Base-by-base conservation (phyloP, 2,797 vertebrate species). In the Molossus alvarezi region DNA sequence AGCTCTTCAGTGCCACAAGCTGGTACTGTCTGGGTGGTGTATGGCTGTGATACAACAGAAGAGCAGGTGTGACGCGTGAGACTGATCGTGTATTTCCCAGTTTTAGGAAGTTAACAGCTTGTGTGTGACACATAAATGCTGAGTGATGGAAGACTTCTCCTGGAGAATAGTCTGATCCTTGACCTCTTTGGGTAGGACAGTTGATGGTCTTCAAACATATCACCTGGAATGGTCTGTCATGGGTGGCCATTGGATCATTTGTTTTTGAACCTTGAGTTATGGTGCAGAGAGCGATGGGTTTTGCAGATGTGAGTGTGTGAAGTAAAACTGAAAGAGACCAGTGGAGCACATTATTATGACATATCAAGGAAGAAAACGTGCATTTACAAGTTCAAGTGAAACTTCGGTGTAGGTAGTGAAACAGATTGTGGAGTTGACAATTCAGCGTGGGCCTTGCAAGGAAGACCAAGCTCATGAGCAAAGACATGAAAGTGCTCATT, bases 241-340 rank as follows among this genome's bases (percentile, higher is more conserved):
- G 67, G 13, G 48, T 80, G 69, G 82, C 55, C 80, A n/a, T 91
- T 88, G 76, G 76, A 55, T 94, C 92, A 96, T 96, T 62, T 97
- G 93, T 89, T 95, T 96, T 82, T 97, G 77, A 97, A 97, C 79
- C 33, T 83, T 85, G 93, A 97, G 29, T 94, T 96, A 87, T 65
- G 85, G 80, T 87, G 33, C 13, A 91, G 81, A 96, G 95, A 97
- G 90, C 95, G 94, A 98, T 92, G 83, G 73, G 27, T 95, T 98
- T 97, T 90, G 72, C 94, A 97, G 88, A 92, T 93, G 81, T 91
- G 48, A 21, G 21, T 64, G 48, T 76, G 21, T 95, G 88, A 95
- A 71, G 65, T 81, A 94, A 96, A 95, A 82, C 55, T 29, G 82
- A 85, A 73, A 90, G 79, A 82, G 64, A 75, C 23, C 18, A 62